phyloP scores from a whole-genome alignment of 2,113 vertebrate species.

The Clarias gariepinus region DNA sequence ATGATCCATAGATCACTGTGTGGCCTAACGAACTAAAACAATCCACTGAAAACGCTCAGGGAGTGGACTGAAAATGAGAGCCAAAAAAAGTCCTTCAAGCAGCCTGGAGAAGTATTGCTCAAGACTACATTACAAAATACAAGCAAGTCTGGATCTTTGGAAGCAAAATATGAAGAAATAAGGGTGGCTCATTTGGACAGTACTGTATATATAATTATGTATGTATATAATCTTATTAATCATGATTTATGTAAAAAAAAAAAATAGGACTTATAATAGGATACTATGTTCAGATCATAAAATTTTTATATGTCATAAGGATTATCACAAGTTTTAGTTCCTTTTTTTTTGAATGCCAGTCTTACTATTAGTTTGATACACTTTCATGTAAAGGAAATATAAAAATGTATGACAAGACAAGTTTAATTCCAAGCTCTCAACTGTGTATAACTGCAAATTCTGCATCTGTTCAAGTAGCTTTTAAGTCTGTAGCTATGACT shows the following conservation, averaged over 20 bases:
- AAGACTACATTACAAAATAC: too few relatives aligned
- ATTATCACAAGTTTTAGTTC: not conserved
- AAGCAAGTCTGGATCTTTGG: too few relatives aligned
- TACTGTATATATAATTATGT: too few relatives aligned
- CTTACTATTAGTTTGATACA: not conserved
- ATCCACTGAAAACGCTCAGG: too few relatives aligned
- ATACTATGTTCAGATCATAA: not conserved
- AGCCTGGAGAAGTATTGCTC: not conserved
- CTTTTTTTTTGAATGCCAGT: not conserved
- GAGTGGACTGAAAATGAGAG: too few relatives aligned
- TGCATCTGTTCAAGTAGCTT: not conserved
- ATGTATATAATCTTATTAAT: too few relatives aligned
- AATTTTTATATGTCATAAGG: not conserved
- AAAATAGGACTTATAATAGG: too few relatives aligned
- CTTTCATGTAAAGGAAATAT: not conserved
- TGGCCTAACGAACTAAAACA: too few relatives aligned
- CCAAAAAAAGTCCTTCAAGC: not conserved
- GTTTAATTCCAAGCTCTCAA: not conserved
- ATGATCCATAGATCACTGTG: too few relatives aligned
- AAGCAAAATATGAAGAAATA: too few relatives aligned
- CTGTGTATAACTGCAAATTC: not conserved
- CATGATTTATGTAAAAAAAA: too few relatives aligned
- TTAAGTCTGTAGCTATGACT: not conserved
- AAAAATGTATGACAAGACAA: not conserved
- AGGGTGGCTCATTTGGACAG: too few relatives aligned